Evolutionary conservation across 2,797 vertebrate genomes (phyloP).

Genomic region (Onychomys torridus): DNA sequence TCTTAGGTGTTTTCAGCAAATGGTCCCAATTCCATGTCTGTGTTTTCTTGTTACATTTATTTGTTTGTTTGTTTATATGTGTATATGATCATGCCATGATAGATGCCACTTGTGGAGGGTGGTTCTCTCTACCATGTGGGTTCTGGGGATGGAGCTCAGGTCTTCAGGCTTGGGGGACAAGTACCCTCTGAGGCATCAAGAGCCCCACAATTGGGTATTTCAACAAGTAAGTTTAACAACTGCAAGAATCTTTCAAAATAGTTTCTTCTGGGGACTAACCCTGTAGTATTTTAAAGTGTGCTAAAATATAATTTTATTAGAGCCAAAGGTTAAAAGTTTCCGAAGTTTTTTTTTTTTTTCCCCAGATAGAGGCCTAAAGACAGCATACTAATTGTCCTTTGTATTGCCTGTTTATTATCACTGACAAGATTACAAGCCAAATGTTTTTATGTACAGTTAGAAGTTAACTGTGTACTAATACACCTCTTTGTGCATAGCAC

Average conservation of each 20-base stretch:
- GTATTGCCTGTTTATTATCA: background rate
- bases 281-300: constrained; percentile 7
- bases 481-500: background rate
- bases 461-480: constrained; percentile 28
- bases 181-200: background rate
- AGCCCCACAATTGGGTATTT: background rate
- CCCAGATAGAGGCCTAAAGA: background rate
- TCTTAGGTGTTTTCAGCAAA: background rate
- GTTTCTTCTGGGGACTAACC: background rate
- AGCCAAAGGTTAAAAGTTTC: constrained; percentile 35
- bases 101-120: background rate
- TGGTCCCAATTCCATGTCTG: background rate
- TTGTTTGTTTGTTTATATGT: background rate
- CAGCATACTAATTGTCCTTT: background rate
- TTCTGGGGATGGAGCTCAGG: background rate
- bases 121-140: background rate
- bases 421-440: background rate
- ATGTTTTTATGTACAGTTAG: background rate
- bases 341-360: background rate
- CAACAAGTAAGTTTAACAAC: constrained; percentile 20
- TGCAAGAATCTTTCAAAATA: background rate
- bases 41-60: background rate
- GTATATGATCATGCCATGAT: background rate
- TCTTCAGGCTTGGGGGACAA: background rate
- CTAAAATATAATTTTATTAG: background rate